phyloP scores from a whole-genome alignment of 2,888 invertebrate species.

The Lepidonotus clava region DNA sequence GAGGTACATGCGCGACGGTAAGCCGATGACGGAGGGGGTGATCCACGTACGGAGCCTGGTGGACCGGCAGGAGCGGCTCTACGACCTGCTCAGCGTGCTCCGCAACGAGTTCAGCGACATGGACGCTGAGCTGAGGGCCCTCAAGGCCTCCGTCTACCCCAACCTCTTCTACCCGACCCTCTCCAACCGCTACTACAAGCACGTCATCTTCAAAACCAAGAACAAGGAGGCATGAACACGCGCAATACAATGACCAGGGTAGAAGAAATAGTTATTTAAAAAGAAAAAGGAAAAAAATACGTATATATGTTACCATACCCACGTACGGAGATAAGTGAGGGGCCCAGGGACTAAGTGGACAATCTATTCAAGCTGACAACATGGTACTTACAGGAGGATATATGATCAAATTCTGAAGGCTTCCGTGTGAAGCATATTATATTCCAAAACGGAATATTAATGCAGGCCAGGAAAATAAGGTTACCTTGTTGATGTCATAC shows the following conservation, averaged over 20 bases:
- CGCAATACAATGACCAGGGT: background rate
- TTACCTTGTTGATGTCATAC: too few species aligned
- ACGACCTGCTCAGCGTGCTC: constrained; percentile 35
- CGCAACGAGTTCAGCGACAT: constrained; percentile 33
- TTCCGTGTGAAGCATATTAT: too few species aligned
- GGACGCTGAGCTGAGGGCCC: constrained; percentile 11
- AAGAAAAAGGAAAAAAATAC: background rate
- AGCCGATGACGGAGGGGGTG: background rate
- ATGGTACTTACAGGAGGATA: too few species aligned
- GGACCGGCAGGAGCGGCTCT: constrained; percentile 25
- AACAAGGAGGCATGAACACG: too few species aligned
- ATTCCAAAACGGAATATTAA: too few species aligned
- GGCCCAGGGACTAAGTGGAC: too few species aligned
- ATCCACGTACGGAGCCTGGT: constrained; percentile 34
- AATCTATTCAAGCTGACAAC: too few species aligned
- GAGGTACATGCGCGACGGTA: background rate
- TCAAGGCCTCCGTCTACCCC: constrained; percentile 35
- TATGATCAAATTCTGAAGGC: too few species aligned
- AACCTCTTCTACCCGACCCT: constrained; percentile 13
- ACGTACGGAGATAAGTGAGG: too few species aligned
- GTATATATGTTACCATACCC: background rate
- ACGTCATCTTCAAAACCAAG: background rate
- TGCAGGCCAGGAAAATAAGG: too few species aligned
- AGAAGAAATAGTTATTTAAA: background rate
- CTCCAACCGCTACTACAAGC: constrained; percentile 44